Base-by-base conservation (phyloP, 2,888 invertebrate species). In the Chloromyia formosa region DNA sequence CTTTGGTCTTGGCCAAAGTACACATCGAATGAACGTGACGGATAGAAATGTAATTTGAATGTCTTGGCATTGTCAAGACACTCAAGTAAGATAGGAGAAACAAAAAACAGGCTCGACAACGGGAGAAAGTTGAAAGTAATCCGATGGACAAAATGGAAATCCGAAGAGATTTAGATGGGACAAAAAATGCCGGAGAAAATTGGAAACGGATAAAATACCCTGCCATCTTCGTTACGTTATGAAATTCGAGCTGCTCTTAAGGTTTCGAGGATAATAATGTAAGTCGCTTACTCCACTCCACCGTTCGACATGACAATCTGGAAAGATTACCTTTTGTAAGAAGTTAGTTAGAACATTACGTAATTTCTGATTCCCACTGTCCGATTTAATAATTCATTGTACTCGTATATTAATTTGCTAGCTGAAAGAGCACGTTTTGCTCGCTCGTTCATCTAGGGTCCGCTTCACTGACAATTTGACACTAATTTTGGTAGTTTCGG, bases 41-140 rank as follows among this genome's bases (percentile, higher is more conserved):
- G 49, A 49, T 49, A 49, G 49, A 49, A 49, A 49, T 49, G 49
- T 49, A 49, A 49, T 49, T 49, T 49, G 49, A 49, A 49, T 49
- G 49, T 49, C 49, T 49, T 49, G 49, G 49, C 49, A 49, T 49
- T 49, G 49, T 12, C 27, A 35, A 35, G 27, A 35, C 27, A 35
- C 7, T 35, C 27, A 4, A 35, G 27, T 2, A 49, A 10, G 1
- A n/a, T 49, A n/a, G 5, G 3, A 12, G 5, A 49, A 49, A 49
- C 2, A 49, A 49, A 7, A n/a, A 10, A 49, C 12, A 49, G 49
- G 3, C 49, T 35, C 3, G 49, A n/a, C 14, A 49, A n/a, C 16
- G 12, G 12, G 49, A n/a, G 49, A 49, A 49, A 49, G 49, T n/a
- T 12, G 49, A 49, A 49, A n/a, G 49, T 49, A 49, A 49, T 49